Base-by-base conservation (phyloP, 2,888 invertebrate genomes). In the Carterocephalus palaemon region DNA sequence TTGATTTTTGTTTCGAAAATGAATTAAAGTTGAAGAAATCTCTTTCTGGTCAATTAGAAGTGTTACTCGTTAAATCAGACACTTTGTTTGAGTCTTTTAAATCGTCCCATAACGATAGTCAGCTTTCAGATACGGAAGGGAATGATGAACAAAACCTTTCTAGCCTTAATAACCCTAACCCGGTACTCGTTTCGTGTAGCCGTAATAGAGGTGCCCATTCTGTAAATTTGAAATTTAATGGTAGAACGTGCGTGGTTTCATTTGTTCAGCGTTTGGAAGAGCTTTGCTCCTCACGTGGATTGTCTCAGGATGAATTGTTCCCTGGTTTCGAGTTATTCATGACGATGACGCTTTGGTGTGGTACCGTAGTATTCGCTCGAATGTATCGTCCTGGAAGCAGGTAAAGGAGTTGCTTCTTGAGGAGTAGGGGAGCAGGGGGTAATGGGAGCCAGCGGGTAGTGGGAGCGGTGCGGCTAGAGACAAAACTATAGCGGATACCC, bases 291-390 rank as follows among this genome's bases (percentile, higher is more conserved):
- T 24, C 23, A 10, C 23, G 23, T 24, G 23, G 23, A 24, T 24
- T 24, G 23, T 9, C 23, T 9, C 9, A 24, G 8, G 23, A 9
- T 4, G 23, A 24, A 24, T 24, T 24, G 10, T 24, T 24, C 10
- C 23, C 8, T 24, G 23, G 23, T 24, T 24, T 24, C 5, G 23
- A 24, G 23, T 24, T 24, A 10, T 24, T 24, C 9, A 10, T 24
- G n/a, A n/a, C 10, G 23, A 24, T 24, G 23, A 24, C 10, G 23
- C 23, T 24, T 10, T 24, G 9, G 23, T 24, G 8, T 24, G 23
- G 23, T 24, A 24, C 10, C 23, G 23, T 24, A 24, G 23, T 24
- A 24, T 24, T 23, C 23, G 23, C 9, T 23, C 23, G 23, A 23
- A 23, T 23, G 23, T 23, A 9, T 23, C 23, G 8, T 23, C 23